Percentiles rank a stretch among this genome's conserved stretches.
These are phyloP conservation scores for Drosophila fulvimacula DNA, from an alignment of 2,888 invertebrate genomes.

Conservation along the genomic window DNA sequence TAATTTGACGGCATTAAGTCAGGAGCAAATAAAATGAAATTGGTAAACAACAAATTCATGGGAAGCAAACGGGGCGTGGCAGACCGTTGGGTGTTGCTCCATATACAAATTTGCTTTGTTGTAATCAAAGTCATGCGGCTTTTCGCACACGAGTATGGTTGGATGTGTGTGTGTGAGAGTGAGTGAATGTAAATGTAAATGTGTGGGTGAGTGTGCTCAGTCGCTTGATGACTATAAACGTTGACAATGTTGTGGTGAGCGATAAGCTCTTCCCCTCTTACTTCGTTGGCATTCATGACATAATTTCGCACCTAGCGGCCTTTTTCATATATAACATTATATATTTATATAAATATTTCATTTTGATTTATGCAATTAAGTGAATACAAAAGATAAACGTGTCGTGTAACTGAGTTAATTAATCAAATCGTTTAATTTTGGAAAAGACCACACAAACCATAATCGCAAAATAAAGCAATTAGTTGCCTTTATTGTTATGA, in stretches of 20 bases:
- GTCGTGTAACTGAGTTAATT: not conserved
- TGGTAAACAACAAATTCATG: conserved; percentile 16
- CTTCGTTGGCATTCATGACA: conserved; percentile 42
- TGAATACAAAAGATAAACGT: not conserved
- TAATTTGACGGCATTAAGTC: not conserved
- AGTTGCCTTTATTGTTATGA: not conserved
- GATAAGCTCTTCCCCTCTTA: conserved; percentile 36
- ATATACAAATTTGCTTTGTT: conserved; percentile 33
- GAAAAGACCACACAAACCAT: not conserved
- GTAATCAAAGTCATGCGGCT: conserved; percentile 68
- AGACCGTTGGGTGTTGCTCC: conserved; percentile 17
- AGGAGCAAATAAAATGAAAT: conserved; percentile 29
- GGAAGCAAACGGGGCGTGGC: conserved; percentile 8
- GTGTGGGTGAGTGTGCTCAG: not conserved
- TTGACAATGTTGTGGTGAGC: conserved; percentile 38
- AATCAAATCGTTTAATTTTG: not conserved
- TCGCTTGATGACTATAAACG: conserved; percentile 47
- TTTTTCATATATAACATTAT: not conserved
- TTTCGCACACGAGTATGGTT: conserved; percentile 22
- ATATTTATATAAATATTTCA: not conserved
- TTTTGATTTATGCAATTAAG: not conserved
- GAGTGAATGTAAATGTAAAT: not conserved
- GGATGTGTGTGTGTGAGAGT: not conserved
- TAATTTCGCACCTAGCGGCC: conserved; percentile 59
- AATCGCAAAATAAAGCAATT: conserved; percentile 2